Evolutionary conservation across 2,888 invertebrate species (phyloP).

Genomic region (Nomada ferruginata): DNA sequence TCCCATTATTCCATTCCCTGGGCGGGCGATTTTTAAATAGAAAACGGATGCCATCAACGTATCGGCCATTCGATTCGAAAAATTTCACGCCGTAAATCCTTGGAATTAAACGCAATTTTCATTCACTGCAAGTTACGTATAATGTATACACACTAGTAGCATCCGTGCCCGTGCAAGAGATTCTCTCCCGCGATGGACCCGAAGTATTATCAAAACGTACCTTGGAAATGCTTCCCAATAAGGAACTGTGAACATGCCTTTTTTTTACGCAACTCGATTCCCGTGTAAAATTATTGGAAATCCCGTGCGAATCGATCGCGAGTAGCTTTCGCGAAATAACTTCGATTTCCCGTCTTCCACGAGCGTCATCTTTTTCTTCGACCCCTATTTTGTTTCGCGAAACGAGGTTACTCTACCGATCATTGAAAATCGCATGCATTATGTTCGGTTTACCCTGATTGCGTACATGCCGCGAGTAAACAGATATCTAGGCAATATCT

Average conservation of each 20-base stretch:
- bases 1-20: conserved; percentile 15
- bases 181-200: background rate
- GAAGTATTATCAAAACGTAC: conserved; percentile 35
- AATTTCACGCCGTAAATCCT: background rate
- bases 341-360: conserved; percentile 1
- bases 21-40: conserved; percentile 30
- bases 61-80: background rate
- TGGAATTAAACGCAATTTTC: background rate
- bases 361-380: conserved; percentile 51
- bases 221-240: conserved; percentile 67
- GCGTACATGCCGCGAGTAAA: background rate
- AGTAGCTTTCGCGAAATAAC: background rate
- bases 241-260: conserved; percentile 59
- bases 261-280: conserved; percentile 29
- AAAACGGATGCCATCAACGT: background rate
- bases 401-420: conserved; percentile 45
- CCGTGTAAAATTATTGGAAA: background rate
- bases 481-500: background rate
- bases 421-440: conserved; percentile 22
- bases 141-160: too few relatives aligned
- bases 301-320: background rate
- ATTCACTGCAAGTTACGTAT: too few relatives aligned
- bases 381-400: conserved; percentile 63
- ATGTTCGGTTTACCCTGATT: background rate
- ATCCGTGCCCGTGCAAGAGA: too few relatives aligned